Percentiles rank a stretch among this genome's conserved stretches.
Conservation (phyloP, 2,113 vertebrate genomes). For the Nannospalax galili region DNA sequence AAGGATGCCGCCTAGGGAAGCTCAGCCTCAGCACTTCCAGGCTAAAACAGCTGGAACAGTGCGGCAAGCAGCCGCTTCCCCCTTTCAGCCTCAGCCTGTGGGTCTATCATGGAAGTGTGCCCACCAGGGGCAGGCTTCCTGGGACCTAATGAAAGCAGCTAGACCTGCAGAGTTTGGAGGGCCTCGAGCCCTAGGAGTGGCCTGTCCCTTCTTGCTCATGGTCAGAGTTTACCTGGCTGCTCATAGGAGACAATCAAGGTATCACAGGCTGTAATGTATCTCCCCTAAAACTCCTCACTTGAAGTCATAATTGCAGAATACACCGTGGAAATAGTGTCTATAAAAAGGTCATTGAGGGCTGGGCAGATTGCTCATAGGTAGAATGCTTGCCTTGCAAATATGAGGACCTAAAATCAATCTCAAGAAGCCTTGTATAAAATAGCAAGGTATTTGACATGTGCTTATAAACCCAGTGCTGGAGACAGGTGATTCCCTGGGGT, state of each 20-base stretch:
- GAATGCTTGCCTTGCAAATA: too few species aligned
- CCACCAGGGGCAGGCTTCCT: background rate
- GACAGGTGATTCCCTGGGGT: background rate
- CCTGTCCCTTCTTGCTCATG: too few species aligned
- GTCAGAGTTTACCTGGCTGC: background rate
- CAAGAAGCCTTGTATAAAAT: background rate
- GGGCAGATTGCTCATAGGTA: background rate
- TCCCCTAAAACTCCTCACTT: background rate
- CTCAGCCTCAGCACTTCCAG: background rate
- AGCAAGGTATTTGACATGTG: too few species aligned
- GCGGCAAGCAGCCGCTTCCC: rapidly evolving
- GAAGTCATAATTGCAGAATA: background rate
- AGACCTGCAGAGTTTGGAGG: background rate
- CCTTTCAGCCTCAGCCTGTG: too few species aligned
- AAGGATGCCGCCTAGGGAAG: background rate
- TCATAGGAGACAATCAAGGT: background rate
- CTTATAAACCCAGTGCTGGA: background rate
- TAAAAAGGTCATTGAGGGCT: background rate
- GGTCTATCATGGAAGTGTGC: background rate
- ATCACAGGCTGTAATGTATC: rapidly evolving
- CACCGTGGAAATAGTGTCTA: background rate
- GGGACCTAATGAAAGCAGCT: background rate
- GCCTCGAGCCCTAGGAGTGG: background rate
- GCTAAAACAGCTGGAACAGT: background rate
- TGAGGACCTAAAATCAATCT: background rate